These are phyloP conservation scores for Clavelina lepadiformis DNA, from an alignment of 23 tunicate species.

Conservation along the genomic window DNA sequence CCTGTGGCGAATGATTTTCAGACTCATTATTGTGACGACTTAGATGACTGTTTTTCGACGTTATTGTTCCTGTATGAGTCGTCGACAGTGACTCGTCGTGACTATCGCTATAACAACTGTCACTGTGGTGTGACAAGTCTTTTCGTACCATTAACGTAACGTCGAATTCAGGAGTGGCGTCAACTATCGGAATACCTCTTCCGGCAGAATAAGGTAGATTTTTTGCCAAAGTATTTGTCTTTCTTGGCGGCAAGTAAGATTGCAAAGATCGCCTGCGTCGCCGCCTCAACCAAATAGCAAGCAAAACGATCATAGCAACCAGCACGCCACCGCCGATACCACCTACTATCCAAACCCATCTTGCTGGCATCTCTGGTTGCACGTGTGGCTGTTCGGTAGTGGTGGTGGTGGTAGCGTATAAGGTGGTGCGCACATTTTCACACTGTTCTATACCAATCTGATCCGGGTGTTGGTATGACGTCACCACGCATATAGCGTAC, in stretches of 20 bases:
- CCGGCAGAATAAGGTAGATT: neutral
- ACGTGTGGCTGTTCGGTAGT: too few relatives aligned
- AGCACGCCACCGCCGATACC: conserved; percentile 3
- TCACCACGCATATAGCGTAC: conserved; percentile 35
- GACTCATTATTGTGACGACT: too few relatives aligned
- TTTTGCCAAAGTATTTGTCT: too few relatives aligned
- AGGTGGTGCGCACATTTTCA: conserved; percentile 17
- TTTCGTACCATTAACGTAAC: conserved; percentile 44
- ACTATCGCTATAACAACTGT: conserved; percentile 65
- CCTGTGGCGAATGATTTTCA: too few relatives aligned
- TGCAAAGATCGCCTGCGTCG: too few relatives aligned
- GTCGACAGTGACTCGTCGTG: conserved; percentile 55
- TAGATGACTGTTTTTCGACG: conserved; percentile 34
- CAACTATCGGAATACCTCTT: conserved; percentile 18
- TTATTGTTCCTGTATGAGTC: conserved; percentile 38
- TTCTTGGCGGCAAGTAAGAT: too few relatives aligned
- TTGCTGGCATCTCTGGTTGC: too few relatives aligned
- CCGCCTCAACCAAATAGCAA: conserved; percentile 5
- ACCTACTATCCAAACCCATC: conserved; percentile 12
- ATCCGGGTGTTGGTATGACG: conserved; percentile 58
- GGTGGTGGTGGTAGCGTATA: conserved; percentile 3
- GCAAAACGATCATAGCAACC: neutral
- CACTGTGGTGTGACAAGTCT: conserved; percentile 30
- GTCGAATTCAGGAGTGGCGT: conserved; percentile 74
- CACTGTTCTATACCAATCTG: conserved; percentile 48